phyloP scores from a whole-genome alignment of 2,113 vertebrate species.

The Tragelaphus scriptus region DNA sequence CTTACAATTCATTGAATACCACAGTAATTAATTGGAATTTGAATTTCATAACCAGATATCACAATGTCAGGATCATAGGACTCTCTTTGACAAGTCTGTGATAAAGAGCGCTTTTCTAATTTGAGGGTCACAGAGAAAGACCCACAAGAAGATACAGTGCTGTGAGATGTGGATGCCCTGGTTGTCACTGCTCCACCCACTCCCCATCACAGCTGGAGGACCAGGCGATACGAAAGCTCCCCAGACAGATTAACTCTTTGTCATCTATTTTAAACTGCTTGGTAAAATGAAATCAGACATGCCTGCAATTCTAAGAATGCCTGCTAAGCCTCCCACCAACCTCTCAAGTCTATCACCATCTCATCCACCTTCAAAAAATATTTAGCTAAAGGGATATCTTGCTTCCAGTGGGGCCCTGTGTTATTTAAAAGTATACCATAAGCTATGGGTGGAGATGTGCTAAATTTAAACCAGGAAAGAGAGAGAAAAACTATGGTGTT shows the following conservation, averaged over 20 bases:
- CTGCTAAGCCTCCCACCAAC: conserved; percentile 13
- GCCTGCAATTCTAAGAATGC: conserved; percentile 15
- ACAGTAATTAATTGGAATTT: neutral
- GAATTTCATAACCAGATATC: neutral
- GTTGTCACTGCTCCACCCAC: neutral
- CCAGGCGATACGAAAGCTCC: neutral
- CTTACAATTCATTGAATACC: conserved; percentile 10
- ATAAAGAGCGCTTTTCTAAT: neutral
- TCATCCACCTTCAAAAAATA: conserved; percentile 14
- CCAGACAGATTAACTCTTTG: neutral
- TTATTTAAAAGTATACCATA: neutral
- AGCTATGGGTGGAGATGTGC: neutral
- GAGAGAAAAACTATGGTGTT: neutral
- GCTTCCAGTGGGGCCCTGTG: neutral
- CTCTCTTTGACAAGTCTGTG: neutral
- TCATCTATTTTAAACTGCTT: conserved; percentile 42
- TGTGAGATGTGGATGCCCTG: neutral
- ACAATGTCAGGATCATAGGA: neutral
- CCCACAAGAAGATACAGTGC: neutral
- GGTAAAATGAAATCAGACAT: neutral
- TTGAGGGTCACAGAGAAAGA: neutral
- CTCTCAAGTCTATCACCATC: neutral
- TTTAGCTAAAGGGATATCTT: conserved; percentile 14
- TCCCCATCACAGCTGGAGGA: neutral
- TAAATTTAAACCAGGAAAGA: neutral